Percentiles rank a stretch among this genome's conserved stretches.
Conservation (phyloP, 2,113 vertebrate species). For the Tupaia chinensis region DNA sequence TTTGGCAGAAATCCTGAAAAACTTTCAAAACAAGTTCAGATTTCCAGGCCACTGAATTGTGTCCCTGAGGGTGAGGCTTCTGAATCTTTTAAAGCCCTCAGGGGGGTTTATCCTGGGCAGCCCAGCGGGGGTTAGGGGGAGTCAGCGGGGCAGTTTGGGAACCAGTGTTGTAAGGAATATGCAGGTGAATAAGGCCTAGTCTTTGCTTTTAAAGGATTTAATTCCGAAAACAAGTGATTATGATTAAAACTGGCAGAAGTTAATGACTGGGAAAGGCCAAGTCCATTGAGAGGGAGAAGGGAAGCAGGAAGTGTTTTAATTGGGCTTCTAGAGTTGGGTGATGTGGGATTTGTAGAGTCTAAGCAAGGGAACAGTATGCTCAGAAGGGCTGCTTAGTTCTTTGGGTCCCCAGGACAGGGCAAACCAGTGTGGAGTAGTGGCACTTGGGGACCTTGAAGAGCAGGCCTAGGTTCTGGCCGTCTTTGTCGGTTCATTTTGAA, state of each 20-base stretch:
- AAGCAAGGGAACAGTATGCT: background rate
- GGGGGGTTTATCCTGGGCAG: background rate
- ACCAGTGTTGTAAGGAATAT: fast-evolving
- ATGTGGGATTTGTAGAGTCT: background rate
- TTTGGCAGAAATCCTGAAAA: background rate
- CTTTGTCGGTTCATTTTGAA: background rate
- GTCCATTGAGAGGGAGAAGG: background rate
- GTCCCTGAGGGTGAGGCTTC: background rate
- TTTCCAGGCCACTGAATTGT: background rate
- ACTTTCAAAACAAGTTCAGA: background rate
- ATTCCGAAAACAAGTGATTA: background rate
- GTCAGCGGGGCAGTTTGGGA: background rate
- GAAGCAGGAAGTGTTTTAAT: background rate
- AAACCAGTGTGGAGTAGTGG: background rate
- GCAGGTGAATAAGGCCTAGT: background rate
- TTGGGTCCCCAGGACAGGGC: no score
- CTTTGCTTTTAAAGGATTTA: background rate
- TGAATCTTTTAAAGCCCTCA: background rate
- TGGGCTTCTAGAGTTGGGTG: background rate
- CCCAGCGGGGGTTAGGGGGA: no score
- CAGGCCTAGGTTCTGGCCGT: background rate
- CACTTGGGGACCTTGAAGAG: background rate
- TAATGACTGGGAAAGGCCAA: background rate
- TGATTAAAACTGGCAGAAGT: background rate
- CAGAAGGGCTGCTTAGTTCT: fast-evolving